phyloP scores from a whole-genome alignment of 1,140 invertebrate genomes.

The Sarcophaga bullata region DNA sequence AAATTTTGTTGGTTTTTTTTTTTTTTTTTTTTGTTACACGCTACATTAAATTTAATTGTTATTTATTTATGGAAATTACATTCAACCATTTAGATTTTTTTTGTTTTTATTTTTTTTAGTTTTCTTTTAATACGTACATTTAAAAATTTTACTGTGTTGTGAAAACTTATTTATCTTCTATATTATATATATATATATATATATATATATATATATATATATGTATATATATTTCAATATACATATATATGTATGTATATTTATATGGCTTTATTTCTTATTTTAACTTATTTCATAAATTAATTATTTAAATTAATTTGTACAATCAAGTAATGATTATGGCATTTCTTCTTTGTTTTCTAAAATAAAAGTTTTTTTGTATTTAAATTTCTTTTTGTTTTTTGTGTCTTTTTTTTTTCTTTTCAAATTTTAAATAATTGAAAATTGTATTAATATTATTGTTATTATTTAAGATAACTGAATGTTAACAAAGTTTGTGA shows the following conservation, averaged over 20 bases:
- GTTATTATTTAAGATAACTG: not conserved
- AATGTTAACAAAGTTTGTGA: not conserved
- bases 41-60: conserved; percentile 33
- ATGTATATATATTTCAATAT: not conserved
- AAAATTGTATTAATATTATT: not conserved
- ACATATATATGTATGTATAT: not conserved
- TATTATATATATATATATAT: not conserved
- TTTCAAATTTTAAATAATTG: not conserved
- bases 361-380: not conserved
- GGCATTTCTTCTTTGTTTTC: conserved; percentile 9
- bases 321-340: conserved; percentile 42
- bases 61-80: conserved; percentile 12
- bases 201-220: not conserved
- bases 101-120: not conserved
- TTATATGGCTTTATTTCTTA: not conserved
- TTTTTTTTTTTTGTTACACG: conserved; percentile 17
- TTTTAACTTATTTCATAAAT: conserved; percentile 21
- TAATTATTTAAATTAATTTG: conserved; percentile 41
- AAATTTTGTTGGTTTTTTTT: conserved; percentile 19
- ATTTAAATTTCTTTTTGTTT: not conserved
- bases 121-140: conserved; percentile 10
- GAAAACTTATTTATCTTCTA: not conserved
- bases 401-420: not conserved
- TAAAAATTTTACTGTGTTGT: not conserved
- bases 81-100: conserved; percentile 10